A percentile compares a stretch with the other conserved stretches of the same genome.
Evolutionary conservation across 53 echinoderm and acorn worm species (phyloP).

Genomic region (Holothuria leucospilota): DNA sequence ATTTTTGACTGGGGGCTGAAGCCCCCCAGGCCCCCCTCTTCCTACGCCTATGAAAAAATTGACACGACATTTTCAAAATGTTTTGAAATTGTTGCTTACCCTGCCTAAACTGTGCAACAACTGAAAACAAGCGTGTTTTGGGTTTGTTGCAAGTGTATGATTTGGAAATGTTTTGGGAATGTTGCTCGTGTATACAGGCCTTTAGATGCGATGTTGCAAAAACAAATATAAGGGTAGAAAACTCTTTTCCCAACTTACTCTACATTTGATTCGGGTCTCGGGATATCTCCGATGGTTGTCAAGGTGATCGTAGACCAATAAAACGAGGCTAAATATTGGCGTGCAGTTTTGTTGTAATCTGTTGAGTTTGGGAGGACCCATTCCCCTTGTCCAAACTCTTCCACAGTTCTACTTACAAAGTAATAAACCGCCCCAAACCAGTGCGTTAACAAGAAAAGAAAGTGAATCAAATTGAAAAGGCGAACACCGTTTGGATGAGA

Average conservation of each 20-base stretch:
- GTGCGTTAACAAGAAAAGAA: constrained; percentile 81
- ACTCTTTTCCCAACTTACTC: constrained; percentile 69
- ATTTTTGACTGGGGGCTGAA: too few relatives aligned
- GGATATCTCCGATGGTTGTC: constrained; percentile 91
- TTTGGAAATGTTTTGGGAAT: too few relatives aligned
- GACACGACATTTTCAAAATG: too few relatives aligned
- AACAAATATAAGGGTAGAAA: too few relatives aligned
- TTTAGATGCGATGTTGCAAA: too few relatives aligned
- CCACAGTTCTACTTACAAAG: constrained; percentile 58
- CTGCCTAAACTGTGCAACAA: too few relatives aligned
- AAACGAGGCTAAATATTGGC: constrained; percentile 84
- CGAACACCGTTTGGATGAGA: constrained; percentile 78
- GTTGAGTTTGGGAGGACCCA: constrained; percentile 68
- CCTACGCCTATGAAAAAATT: too few relatives aligned
- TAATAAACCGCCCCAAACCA: constrained; percentile 85
- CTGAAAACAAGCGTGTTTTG: too few relatives aligned
- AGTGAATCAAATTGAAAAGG: constrained; percentile 74
- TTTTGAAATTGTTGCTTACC: too few relatives aligned
- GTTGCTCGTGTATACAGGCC: too few relatives aligned
- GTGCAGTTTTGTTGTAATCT: constrained; percentile 60
- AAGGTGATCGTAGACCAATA: constrained; percentile 95
- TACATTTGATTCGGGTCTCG: constrained; percentile 68
- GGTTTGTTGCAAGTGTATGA: too few relatives aligned
- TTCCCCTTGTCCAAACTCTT: constrained; percentile 69
- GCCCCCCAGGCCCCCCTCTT: too few relatives aligned